Percentiles rank a stretch among this genome's conserved stretches.
Conservation (phyloP, 2,888 invertebrate species). For the Scaptomyza flava region DNA sequence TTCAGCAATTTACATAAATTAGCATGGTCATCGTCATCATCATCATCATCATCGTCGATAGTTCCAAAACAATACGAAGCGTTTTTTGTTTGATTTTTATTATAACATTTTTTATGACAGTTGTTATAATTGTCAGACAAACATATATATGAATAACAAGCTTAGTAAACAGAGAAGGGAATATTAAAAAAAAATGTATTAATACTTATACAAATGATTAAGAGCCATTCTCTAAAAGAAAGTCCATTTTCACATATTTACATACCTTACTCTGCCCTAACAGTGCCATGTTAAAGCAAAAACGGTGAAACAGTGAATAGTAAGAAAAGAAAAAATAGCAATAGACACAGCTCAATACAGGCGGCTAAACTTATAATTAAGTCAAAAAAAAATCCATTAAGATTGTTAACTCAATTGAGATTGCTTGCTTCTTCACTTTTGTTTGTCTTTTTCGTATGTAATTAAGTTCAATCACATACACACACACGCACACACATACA, state of each 20-base stretch:
- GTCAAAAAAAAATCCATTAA: slow-evolving; percentile 65
- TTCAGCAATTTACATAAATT: slow-evolving; percentile 70
- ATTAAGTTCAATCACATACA: slow-evolving; percentile 57
- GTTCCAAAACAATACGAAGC: slow-evolving; percentile 36
- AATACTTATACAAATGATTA: neutral
- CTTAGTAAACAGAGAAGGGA: neutral
- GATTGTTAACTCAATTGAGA: slow-evolving; percentile 75
- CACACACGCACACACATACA: slow-evolving; percentile 13
- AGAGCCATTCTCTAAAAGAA: too few relatives aligned
- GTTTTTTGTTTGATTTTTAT: slow-evolving; percentile 1
- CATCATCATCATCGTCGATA: slow-evolving; percentile 21
- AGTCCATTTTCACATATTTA: too few relatives aligned
- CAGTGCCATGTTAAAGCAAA: slow-evolving; percentile 4
- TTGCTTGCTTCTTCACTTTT: slow-evolving; percentile 60
- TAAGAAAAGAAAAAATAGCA: slow-evolving; percentile 8
- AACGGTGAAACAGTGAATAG: slow-evolving; percentile 1
- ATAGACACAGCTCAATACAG: slow-evolving; percentile 23
- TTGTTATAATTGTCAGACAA: slow-evolving; percentile 17
- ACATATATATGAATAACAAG: slow-evolving; percentile 7
- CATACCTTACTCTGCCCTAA: neutral
- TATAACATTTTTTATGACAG: slow-evolving; percentile 28
- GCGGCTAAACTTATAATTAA: slow-evolving; percentile 59
- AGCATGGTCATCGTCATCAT: slow-evolving; percentile 38
- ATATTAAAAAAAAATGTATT: neutral
- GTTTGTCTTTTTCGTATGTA: slow-evolving; percentile 35